Conservation (phyloP, 2,888 invertebrate species). For the Parasteatoda lunata region DNA sequence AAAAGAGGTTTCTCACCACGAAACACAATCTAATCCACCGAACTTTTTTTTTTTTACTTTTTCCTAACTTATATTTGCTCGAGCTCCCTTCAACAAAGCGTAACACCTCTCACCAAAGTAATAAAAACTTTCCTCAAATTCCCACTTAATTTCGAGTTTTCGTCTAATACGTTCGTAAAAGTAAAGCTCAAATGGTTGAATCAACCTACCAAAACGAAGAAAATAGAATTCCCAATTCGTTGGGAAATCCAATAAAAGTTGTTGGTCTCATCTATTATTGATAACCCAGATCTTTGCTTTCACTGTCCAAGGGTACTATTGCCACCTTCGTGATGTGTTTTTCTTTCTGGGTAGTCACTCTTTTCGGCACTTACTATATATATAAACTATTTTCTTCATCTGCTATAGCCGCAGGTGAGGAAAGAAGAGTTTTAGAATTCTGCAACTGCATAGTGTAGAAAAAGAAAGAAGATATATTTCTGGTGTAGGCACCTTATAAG, state of each 20-base stretch:
- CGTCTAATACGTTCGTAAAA: constrained; percentile 19
- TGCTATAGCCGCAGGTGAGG: constrained; percentile 11
- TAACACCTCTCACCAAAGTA: no score
- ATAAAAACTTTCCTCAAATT: background rate
- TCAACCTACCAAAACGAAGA: background rate
- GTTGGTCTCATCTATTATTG: constrained; percentile 48
- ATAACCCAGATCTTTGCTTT: constrained; percentile 27
- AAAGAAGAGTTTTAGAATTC: background rate
- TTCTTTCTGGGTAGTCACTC: constrained; percentile 20
- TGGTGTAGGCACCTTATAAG: background rate
- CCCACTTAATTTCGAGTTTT: constrained; percentile 16
- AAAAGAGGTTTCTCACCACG: no score
- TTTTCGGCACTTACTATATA: background rate
- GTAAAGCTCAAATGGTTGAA: background rate
- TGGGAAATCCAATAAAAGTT: constrained; percentile 47
- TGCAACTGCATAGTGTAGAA: background rate
- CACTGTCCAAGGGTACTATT: constrained; percentile 40
- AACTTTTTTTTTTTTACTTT: no score
- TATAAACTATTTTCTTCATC: constrained; percentile 4
- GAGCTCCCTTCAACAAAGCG: no score
- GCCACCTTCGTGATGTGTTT: constrained; percentile 33
- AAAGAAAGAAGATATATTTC: background rate
- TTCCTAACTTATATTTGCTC: no score
- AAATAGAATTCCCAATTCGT: constrained; percentile 32
- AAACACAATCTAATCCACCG: no score